Evolutionary conservation across 2,888 invertebrate genomes (phyloP), one percentile per base, ranked within the genome.

Genomic region (Diaprepes abbreviatus): DNA sequence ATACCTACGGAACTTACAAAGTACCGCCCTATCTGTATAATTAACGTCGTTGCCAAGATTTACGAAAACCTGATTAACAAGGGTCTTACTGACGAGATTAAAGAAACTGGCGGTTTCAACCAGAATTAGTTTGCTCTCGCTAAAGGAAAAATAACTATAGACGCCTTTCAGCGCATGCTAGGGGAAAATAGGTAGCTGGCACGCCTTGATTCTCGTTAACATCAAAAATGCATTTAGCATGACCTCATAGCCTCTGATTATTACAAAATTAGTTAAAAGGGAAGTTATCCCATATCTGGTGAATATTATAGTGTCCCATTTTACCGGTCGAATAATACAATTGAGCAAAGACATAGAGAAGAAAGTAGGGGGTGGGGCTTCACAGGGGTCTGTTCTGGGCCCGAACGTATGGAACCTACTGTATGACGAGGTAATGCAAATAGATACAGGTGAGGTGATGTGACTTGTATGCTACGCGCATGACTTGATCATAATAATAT

Each of bases 391-490:
- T n/a, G n/a, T n/a, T n/a, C n/a, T n/a, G n/a, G n/a, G n/a, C n/a
- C n/a, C n/a, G n/a, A n/a, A n/a, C 33, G 6, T 31, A 5, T 43
- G 43, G 43, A 43, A 43, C 43, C 7, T 43, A 6, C 12, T 43
- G 43, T 43, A 43, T 43, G 43, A 43, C n/a, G 43, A 43, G 7
- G n/a, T 43, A 6, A n/a, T 43, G 12, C 5, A 5, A 6, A 72
- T 43, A 16, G 12, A 71, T 66, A 52, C 65, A 66, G 74, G 73
- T 75, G 75, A 57, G 77, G 77, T 5, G 16, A 7, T n/a, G 5
- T 7, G n/a, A 5, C 43, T 43, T 6, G n/a, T 43, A 5, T n/a
- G 12, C 43, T 43, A 43, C 16, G 43, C 43, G 43, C 7, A 43
- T 43, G 43, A 43, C 43, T 16, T 43, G 16, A 7, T n/a, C 5